phyloP scores from a whole-genome alignment of 2,888 invertebrate species.

The Himalopsyche japonica region DNA sequence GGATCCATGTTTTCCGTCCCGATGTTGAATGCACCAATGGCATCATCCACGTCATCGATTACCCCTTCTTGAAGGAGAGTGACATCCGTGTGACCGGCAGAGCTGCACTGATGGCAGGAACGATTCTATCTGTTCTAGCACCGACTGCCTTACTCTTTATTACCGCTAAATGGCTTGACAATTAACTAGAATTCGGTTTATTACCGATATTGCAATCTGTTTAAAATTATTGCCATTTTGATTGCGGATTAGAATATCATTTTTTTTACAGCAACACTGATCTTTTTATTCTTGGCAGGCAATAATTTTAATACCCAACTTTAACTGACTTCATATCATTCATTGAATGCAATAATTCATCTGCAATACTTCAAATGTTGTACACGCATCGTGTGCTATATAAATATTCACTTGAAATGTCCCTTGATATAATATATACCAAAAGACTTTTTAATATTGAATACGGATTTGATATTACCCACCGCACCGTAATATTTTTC shows the following conservation, averaged over 20 bases:
- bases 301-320: neutral
- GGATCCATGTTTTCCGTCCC: constrained; percentile 83
- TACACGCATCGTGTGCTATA: neutral
- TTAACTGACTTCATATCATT: neutral
- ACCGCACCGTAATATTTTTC: constrained; percentile 13
- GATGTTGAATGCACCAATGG: constrained; percentile 96
- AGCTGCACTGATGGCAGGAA: constrained; percentile 43
- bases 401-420: neutral
- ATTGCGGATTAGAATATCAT: constrained; percentile 4
- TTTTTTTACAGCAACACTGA: neutral
- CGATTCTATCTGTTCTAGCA: constrained; percentile 14
- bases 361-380: neutral
- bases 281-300: neutral
- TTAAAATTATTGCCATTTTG: constrained; percentile 4
- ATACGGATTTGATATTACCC: constrained; percentile 8
- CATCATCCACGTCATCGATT: constrained; percentile 91
- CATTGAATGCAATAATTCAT: neutral
- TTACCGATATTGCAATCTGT: neutral
- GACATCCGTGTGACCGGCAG: constrained; percentile 75
- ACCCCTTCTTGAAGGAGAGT: constrained; percentile 79
- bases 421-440: constrained; percentile 13
- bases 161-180: constrained; percentile 27
- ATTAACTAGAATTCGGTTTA: constrained; percentile 11
- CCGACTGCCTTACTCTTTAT: constrained; percentile 26
- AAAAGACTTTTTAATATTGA: constrained; percentile 28